Base-by-base conservation (phyloP, 2,113 vertebrate species). In the Ciconia boyciana region DNA sequence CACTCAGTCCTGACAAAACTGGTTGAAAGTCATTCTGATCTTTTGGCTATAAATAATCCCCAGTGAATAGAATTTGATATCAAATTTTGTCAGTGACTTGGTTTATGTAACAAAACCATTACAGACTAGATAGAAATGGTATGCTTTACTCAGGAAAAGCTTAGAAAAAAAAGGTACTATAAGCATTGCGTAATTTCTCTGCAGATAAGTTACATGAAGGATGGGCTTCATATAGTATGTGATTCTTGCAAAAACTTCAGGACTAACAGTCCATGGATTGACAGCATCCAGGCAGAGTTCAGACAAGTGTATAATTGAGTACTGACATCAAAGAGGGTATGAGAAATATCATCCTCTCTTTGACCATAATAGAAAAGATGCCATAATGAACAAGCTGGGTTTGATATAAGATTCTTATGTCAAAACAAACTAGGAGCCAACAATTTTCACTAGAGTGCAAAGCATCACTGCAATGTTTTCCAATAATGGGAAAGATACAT, bases 1-100 rank as follows among this genome's bases (percentile, higher is more conserved):
- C 43, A 86, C 16, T n/a, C 48, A 69, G 41, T 92, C 55, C 80
- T 94, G 88, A 92, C 82, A 94, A 90, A 93, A 90, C 0, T 89
- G 83, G 39, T 93, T 83, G 94, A 77, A 97, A 95, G 89, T 91
- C 55, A 79, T 96, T 94, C 79, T 88, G 78, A 55, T 96, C 89
- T 90, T 93, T 95, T 95, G 70, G 16, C 78, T 90, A 61, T 74
- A 82, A 96, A 82, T 39, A 80, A 39, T 86, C 69, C 36, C 57
- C 36, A 84, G 51, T 93, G 91, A 93, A 96, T 58, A 78, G 79
- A 78, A 70, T 81, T 94, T 97, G 84, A 95, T 93, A 76, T 96
- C 31, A 86, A 2, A 74, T 94, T 90, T 83, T 68, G 43, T 90
- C 86, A 89, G 44, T 81, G 65, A 19, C 70, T 92, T 84, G 41